A percentile compares a stretch with the other conserved stretches of the same genome.
phyloP scores from a whole-genome alignment of 2,888 invertebrate species.

The Anodontia alba region DNA sequence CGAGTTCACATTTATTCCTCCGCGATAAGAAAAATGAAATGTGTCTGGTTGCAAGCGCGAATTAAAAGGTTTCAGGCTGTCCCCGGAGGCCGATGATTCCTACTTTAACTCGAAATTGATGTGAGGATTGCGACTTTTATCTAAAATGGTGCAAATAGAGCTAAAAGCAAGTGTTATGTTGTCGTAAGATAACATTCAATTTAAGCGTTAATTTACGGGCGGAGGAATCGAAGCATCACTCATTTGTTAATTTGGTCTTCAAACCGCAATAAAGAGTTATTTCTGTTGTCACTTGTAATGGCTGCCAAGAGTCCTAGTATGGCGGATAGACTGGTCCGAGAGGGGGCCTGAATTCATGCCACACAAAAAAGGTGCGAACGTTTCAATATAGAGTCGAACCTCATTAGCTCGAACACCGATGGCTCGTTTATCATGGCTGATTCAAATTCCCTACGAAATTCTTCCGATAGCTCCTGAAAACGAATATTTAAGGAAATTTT shows the following conservation, averaged over 20 bases:
- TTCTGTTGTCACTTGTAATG: constrained; percentile 14
- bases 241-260: constrained; percentile 20
- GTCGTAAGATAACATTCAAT: constrained; percentile 40
- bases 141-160: constrained; percentile 43
- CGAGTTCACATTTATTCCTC: constrained; percentile 12
- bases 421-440: too few species aligned
- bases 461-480: too few species aligned
- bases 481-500: too few species aligned
- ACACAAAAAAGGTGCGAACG: too few species aligned
- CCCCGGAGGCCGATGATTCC: constrained; percentile 35
- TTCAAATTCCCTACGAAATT: too few species aligned
- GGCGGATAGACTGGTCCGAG: neutral
- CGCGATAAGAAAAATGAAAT: constrained; percentile 29
- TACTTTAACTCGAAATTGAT: constrained; percentile 50
- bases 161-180: constrained; percentile 39
- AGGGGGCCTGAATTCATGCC: too few species aligned
- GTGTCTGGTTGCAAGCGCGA: constrained; percentile 34
- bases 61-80: constrained; percentile 43
- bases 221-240: constrained; percentile 9
- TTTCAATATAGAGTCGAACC: too few species aligned
- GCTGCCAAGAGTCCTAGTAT: neutral
- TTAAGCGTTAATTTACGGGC: constrained; percentile 32
- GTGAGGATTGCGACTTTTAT: constrained; percentile 44
- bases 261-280: constrained; percentile 15
- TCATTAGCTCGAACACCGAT: too few species aligned